phyloP scores from a whole-genome alignment of 2,888 invertebrate species.

The Lamproptera curius region DNA sequence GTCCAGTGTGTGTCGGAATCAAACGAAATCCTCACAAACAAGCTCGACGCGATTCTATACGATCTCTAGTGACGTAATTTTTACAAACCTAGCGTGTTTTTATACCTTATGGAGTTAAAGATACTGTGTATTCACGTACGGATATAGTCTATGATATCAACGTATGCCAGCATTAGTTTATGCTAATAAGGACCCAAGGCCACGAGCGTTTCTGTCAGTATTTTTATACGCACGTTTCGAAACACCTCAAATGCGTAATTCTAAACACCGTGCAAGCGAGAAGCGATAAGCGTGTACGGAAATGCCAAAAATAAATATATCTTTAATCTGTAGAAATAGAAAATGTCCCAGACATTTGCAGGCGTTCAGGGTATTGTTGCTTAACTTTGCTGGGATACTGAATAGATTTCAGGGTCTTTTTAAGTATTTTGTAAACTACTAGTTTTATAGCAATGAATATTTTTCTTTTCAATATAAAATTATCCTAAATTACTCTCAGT shows the following conservation, averaged over 20 bases:
- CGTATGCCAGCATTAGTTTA: constrained; percentile 3
- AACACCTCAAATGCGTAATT: constrained; percentile 17
- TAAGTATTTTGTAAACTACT: no score
- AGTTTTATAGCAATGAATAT: no score
- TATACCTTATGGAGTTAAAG: background rate
- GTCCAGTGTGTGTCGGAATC: constrained; percentile 1
- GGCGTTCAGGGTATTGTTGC: no score
- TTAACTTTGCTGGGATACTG: no score
- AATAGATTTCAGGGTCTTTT: no score
- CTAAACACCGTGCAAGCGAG: background rate
- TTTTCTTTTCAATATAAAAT: no score
- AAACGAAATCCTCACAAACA: constrained; percentile 10
- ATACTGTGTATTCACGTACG: background rate
- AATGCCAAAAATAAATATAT: no score
- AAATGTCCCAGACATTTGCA: no score
- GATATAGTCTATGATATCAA: background rate
- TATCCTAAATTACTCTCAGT: no score
- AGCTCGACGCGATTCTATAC: constrained; percentile 13
- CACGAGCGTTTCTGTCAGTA: constrained; percentile 22
- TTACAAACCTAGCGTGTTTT: no score
- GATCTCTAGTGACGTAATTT: no score
- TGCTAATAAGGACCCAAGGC: constrained; percentile 25
- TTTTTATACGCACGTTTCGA: constrained; percentile 19
- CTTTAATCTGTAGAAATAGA: no score
- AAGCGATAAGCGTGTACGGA: background rate